Base-by-base conservation (phyloP, 2,888 invertebrate species). In the Stegana nigrithorax region DNA sequence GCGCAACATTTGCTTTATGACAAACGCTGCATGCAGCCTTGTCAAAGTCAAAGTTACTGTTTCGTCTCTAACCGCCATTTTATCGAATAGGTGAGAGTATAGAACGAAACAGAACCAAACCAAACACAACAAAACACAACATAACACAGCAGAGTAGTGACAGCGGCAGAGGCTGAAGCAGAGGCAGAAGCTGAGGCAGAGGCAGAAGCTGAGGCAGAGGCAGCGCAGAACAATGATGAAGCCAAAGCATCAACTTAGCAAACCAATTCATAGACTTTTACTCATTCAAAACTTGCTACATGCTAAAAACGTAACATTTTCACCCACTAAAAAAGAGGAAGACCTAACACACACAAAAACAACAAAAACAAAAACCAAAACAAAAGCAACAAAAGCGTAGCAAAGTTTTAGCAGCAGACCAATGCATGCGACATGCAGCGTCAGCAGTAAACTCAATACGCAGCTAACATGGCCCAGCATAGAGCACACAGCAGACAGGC, bases 361-460 rank as follows among this genome's bases (percentile, higher is more conserved):
- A 36, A 36, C 14, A 8, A 14, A 36, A 14, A 36, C 14, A 36
- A 36, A 36, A n/a, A 36, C 36, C 36, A n/a, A 36, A 36, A n/a
- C 21, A 10, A 29, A 53, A 53, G 29, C 26, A 50, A n/a, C n/a
- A n/a, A 50, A 50, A 50, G 12, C 23, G 53, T 5, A 21, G 32
- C n/a, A 53, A 53, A 32, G 32, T 32, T 53, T 53, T 27, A 14
- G 29, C 44, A 44, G 25, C 47, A 2, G 25, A 47, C 6, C 17
- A 17, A 53, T 29, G 27, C 53, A 29, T 32, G 10, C 27, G 32
- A 32, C 53, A 12, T 53, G 29, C 57, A 53, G 19, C 44, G 29
- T 45, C 58, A 45, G 32, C 58, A 19, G 21, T 8, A 8, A 53
- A 53, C n/a, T n/a, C n/a, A n/a, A n/a, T n/a, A n/a, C n/a, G n/a